phyloP scores from a whole-genome alignment of 2,797 vertebrate species.

The Thaleichthys pacificus region DNA sequence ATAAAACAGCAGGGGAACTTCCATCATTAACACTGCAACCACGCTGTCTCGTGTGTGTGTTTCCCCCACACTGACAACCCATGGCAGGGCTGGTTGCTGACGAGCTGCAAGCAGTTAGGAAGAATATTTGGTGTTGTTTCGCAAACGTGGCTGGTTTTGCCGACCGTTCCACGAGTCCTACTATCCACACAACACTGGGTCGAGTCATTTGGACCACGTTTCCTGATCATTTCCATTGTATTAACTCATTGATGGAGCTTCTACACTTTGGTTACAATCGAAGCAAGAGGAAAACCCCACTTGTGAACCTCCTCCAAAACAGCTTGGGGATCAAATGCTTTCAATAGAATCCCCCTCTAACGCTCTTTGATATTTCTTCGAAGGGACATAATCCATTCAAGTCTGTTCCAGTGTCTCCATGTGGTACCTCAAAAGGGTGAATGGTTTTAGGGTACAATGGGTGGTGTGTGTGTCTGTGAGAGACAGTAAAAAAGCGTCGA shows the following conservation, averaged over 20 bases:
- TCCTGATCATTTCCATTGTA: neutral
- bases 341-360: neutral
- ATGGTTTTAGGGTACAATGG: neutral
- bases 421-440: neutral
- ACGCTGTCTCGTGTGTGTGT: constrained; percentile 23
- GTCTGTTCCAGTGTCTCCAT: constrained; percentile 8
- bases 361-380: constrained; percentile 14
- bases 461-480: neutral
- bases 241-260: too few species aligned
- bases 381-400: constrained; percentile 9
- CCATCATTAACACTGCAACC: constrained; percentile 4
- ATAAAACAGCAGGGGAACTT: constrained; percentile 25
- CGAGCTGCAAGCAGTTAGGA: too few species aligned
- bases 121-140: too few species aligned
- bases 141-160: neutral
- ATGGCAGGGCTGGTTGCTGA: too few species aligned
- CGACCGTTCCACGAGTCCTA: too few species aligned
- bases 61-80: neutral
- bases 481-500: neutral
- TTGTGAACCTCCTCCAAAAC: neutral
- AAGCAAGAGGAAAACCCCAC: neutral
- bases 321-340: too few species aligned
- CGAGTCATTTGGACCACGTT: neutral
- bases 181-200: neutral
- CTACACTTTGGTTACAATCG: neutral